Conservation (phyloP, 2,113 vertebrate genomes). For the Lampris megalopsis region DNA sequence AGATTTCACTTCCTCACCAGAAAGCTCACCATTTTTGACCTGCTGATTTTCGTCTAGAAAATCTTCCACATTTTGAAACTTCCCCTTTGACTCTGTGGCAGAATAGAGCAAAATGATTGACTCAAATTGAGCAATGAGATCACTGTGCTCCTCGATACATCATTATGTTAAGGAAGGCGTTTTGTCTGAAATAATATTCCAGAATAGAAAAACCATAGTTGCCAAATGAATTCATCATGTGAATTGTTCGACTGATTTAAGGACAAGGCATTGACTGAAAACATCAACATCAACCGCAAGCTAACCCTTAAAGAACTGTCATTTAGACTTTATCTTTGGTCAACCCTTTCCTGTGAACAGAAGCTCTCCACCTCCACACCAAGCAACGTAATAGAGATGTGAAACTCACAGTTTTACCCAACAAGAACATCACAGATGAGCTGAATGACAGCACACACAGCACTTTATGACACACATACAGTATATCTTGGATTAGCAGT, state of each 20-base stretch:
- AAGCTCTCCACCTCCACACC: too few relatives aligned
- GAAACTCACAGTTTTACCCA: conserved; percentile 21
- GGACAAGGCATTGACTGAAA: too few relatives aligned
- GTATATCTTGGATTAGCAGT: not conserved
- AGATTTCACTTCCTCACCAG: conserved; percentile 3
- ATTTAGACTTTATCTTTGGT: not conserved
- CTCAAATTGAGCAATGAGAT: too few relatives aligned
- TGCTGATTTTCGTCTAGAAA: not conserved
- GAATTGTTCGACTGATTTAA: too few relatives aligned
- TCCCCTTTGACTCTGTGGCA: conserved; percentile 21
- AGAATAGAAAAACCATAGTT: too few relatives aligned
- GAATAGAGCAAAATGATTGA: too few relatives aligned
- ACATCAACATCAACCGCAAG: too few relatives aligned
- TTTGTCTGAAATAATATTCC: too few relatives aligned
- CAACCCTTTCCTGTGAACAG: conserved; percentile 1
- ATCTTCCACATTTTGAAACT: not conserved
- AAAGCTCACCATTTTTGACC: not conserved
- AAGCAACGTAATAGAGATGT: conserved; percentile 20
- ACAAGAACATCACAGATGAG: not conserved
- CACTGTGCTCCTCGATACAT: too few relatives aligned
- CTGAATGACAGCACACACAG: not conserved
- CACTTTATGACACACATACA: not conserved
- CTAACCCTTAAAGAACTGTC: too few relatives aligned
- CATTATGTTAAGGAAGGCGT: too few relatives aligned
- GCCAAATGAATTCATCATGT: too few relatives aligned